Evolutionary conservation across 2,797 vertebrate genomes (phyloP).

Genomic region (Choloepus didactylus): DNA sequence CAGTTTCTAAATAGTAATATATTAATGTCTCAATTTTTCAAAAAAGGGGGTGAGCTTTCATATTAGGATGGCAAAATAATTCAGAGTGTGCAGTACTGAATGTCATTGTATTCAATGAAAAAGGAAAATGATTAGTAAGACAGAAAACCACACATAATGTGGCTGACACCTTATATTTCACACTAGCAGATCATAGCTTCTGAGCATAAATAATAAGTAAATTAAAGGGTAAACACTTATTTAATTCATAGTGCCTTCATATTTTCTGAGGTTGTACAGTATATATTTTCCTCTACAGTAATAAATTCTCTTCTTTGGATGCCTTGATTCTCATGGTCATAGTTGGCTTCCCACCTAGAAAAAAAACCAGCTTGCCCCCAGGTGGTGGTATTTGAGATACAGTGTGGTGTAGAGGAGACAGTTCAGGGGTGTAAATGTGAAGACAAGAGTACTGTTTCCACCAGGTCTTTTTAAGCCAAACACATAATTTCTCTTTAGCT

Average conservation of each 20-base stretch:
- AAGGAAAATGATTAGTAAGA: background rate
- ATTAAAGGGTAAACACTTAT: background rate
- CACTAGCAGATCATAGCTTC: background rate
- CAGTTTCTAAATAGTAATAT: constrained; percentile 21
- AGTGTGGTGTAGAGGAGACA: background rate
- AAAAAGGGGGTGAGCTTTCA: background rate
- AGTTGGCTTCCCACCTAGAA: background rate
- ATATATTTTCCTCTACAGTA: background rate
- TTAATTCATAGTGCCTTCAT: background rate
- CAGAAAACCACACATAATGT: background rate
- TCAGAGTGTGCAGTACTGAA: background rate
- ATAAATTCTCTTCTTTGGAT: background rate
- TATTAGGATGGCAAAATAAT: constrained; percentile 42
- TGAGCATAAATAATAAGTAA: background rate
- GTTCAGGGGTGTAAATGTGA: background rate
- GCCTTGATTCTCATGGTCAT: background rate
- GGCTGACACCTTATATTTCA: background rate
- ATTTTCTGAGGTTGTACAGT: background rate
- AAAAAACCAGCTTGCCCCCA: background rate
- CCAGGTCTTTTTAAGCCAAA: background rate
- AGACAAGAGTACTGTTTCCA: background rate
- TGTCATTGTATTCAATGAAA: background rate
- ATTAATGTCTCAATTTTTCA: constrained; percentile 24
- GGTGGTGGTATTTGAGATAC: background rate
- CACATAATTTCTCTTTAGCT: background rate